Evolutionary conservation across 2,113 vertebrate species (phyloP).

Genomic region (Amphilophus citrinellus): DNA sequence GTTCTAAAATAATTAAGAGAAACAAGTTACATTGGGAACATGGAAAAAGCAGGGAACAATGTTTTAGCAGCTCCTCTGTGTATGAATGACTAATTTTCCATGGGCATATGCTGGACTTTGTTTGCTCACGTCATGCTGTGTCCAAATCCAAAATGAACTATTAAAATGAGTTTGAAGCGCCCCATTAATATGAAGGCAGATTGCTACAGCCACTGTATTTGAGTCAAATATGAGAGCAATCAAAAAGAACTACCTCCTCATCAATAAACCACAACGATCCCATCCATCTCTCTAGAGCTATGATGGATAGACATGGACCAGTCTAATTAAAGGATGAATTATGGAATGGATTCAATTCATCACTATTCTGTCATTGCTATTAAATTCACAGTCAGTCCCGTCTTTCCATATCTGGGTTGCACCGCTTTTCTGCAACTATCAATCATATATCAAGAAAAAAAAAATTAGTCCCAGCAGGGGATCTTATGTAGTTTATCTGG

Average conservation of each 20-base stretch:
- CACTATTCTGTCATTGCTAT: conserved; percentile 65
- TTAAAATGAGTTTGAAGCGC: conserved; percentile 33
- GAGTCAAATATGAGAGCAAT: conserved; percentile 76
- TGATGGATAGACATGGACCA: conserved; percentile 72
- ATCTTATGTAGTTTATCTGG: conserved; percentile 54
- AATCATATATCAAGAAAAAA: conserved; percentile 71
- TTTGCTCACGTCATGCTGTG: background rate
- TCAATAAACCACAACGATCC: conserved; percentile 72
- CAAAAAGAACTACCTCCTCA: conserved; percentile 76
- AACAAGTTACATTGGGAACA: background rate
- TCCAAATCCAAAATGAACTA: conserved; percentile 10
- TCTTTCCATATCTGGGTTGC: conserved; percentile 68
- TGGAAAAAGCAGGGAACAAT: background rate
- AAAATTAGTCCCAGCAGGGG: conserved; percentile 44
- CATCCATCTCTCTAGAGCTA: conserved; percentile 67
- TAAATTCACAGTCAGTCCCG: conserved; percentile 62
- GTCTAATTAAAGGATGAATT: conserved; percentile 80
- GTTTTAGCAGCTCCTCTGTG: too few relatives aligned
- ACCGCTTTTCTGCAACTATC: conserved; percentile 60
- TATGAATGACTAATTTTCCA: background rate
- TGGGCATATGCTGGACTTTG: background rate
- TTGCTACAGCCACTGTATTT: conserved; percentile 57
- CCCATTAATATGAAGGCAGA: conserved; percentile 48
- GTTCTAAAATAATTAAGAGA: background rate
- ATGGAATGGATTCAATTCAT: conserved; percentile 77